Percentiles rank a stretch among this genome's conserved stretches.
Conservation (phyloP, 2,888 invertebrate genomes). For the Rhagonycha fulva region DNA sequence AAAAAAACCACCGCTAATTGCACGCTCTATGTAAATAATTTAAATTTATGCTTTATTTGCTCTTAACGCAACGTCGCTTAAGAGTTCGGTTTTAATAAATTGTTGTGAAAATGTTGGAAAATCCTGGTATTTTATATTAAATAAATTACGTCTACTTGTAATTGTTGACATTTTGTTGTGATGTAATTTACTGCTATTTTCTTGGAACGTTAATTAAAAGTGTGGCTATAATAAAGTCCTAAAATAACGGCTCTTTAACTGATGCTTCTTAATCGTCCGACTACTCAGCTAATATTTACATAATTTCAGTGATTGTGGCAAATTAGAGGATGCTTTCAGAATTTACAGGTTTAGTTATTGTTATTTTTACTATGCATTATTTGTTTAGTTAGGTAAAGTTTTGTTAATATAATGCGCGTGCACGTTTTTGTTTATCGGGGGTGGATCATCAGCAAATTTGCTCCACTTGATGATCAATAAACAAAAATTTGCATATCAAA, state of each 20-base stretch:
- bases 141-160: neutral
- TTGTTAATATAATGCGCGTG: neutral
- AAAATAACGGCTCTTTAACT: neutral
- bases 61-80: neutral
- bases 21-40: neutral
- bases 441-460: neutral
- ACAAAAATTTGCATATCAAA: neutral
- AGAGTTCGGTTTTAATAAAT: neutral
- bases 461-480: neutral
- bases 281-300: neutral
- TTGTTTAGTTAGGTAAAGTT: neutral
- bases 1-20: neutral
- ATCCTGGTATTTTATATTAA: neutral
- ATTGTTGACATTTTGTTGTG: neutral
- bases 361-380: neutral
- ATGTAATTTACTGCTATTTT: neutral
- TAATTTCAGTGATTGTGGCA: neutral
- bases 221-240: neutral
- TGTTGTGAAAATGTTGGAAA: neutral
- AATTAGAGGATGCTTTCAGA: neutral
- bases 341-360: neutral
- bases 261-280: neutral
- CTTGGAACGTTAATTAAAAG: conserved; percentile 1
- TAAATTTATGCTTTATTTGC: neutral
- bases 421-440: neutral